Percentiles rank a stretch among this genome's conserved stretches.
Evolutionary conservation across 2,888 invertebrate species (phyloP).

Genomic region (Ophion costatus): DNA sequence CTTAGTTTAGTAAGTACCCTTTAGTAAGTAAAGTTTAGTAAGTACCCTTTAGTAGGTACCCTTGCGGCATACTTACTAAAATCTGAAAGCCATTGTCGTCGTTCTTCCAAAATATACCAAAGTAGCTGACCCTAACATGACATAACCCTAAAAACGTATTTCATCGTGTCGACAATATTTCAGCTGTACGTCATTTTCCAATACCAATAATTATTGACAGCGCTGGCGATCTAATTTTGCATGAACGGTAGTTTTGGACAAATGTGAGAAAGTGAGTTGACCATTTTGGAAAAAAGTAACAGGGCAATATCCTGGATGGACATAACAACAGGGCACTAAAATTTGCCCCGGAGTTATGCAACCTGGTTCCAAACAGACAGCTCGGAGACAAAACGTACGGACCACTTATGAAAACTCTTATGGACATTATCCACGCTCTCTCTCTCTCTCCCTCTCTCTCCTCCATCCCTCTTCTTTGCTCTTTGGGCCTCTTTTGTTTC

Average conservation of each 20-base stretch:
- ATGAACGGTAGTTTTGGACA: background rate
- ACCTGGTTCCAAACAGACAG: conserved; percentile 70
- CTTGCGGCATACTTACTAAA: too few species aligned
- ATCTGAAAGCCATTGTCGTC: too few species aligned
- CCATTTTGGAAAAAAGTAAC: conserved; percentile 45
- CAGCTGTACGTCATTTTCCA: too few species aligned
- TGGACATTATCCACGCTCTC: conserved; percentile 79
- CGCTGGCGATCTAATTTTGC: too few species aligned
- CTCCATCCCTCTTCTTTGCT: conserved; percentile 37
- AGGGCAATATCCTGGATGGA: background rate
- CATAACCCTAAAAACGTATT: too few species aligned
- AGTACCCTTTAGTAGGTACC: too few species aligned
- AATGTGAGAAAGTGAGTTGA: background rate
- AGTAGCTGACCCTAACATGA: too few species aligned
- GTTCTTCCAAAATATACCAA: too few species aligned
- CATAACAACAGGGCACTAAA: conserved; percentile 15
- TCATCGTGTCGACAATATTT: too few species aligned
- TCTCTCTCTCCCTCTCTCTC: background rate
- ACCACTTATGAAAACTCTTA: conserved; percentile 78
- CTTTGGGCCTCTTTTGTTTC: conserved; percentile 47
- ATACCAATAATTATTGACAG: too few species aligned
- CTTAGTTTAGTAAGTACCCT: too few species aligned
- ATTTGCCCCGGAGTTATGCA: conserved; percentile 48
- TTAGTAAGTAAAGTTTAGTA: too few species aligned
- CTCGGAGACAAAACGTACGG: conserved; percentile 77